Percentiles rank a stretch among this genome's conserved stretches.
phyloP scores from a whole-genome alignment of 2,797 vertebrate genomes.

The Scomberomorus guttatus region DNA sequence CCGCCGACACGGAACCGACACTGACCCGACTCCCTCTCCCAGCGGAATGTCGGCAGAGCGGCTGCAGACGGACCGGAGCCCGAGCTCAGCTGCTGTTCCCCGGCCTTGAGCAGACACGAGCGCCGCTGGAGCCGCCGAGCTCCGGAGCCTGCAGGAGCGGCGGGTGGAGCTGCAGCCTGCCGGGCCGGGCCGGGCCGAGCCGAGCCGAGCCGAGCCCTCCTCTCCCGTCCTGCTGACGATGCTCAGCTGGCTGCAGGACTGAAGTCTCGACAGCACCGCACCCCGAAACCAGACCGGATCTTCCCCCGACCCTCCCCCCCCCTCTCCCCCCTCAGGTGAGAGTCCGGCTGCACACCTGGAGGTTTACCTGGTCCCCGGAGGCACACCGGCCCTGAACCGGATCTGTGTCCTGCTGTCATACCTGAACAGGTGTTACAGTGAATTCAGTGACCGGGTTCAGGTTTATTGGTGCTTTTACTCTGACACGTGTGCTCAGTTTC shows the following conservation, averaged over 20 bases:
- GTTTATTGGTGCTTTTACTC: too few relatives aligned
- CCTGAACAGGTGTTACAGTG: not conserved
- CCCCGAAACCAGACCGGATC: constrained; percentile 46
- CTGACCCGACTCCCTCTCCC: constrained; percentile 54
- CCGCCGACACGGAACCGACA: constrained; percentile 44
- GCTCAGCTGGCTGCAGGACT: constrained; percentile 45
- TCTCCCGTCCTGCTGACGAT: constrained; percentile 40
- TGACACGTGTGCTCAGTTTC: too few relatives aligned
- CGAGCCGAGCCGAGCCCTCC: constrained; percentile 26
- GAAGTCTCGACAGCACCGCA: constrained; percentile 46
- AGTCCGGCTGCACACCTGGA: constrained; percentile 50
- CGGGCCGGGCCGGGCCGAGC: constrained; percentile 34
- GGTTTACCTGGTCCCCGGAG: constrained; percentile 10
- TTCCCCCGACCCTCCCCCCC: not conserved
- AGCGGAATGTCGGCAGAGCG: constrained; percentile 61
- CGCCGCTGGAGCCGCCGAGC: constrained; percentile 64
- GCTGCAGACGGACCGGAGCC: constrained; percentile 60
- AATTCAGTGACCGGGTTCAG: too few relatives aligned
- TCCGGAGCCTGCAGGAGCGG: constrained; percentile 67
- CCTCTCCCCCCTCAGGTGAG: constrained; percentile 59
- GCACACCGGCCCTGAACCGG: not conserved
- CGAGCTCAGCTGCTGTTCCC: constrained; percentile 51
- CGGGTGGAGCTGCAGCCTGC: constrained; percentile 69
- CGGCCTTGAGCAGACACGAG: constrained; percentile 70
- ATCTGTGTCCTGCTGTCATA: not conserved